Evolutionary conservation across 2,888 invertebrate species (phyloP).

Genomic region (Resseliella maxima): DNA sequence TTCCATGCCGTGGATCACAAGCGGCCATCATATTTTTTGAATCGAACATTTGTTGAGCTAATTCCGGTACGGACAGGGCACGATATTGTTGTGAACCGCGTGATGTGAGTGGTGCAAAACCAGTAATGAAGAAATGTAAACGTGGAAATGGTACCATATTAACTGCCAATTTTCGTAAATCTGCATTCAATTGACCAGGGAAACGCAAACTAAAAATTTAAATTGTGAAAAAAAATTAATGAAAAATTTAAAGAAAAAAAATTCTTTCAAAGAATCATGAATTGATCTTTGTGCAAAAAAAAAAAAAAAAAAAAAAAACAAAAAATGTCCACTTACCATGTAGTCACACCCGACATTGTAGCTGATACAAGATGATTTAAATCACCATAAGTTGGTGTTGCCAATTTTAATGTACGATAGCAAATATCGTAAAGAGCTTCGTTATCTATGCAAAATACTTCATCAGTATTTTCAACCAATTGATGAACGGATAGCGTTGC

Average conservation of each 20-base stretch:
- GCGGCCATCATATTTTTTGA: slow-evolving; percentile 98
- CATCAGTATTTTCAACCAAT: slow-evolving; percentile 90
- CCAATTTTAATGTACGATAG: slow-evolving; percentile 88
- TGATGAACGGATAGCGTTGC: slow-evolving; percentile 90
- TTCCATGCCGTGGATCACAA: slow-evolving; percentile 91
- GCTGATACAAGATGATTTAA: slow-evolving; percentile 90
- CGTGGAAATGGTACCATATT: slow-evolving; percentile 99
- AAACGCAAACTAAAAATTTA: slow-evolving; percentile 82
- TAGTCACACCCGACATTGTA: slow-evolving; percentile 90
- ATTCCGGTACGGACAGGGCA: slow-evolving; percentile 89
- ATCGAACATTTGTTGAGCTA: slow-evolving; percentile 93
- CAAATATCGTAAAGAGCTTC: slow-evolving; percentile 94
- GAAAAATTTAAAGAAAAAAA: slow-evolving; percentile 71
- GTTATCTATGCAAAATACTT: slow-evolving; percentile 92
- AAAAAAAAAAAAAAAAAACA: slow-evolving; percentile 72
- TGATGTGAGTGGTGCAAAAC: slow-evolving; percentile 92
- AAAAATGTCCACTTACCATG: slow-evolving; percentile 64
- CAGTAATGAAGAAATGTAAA: slow-evolving; percentile 95
- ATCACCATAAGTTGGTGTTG: slow-evolving; percentile 92
- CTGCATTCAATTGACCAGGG: slow-evolving; percentile 94
- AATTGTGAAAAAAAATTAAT: slow-evolving; percentile 63
- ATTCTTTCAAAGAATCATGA: no score
- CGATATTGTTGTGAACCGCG: slow-evolving; percentile 92
- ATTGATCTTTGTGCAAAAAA: no score
- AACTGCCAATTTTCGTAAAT: slow-evolving; percentile 89